Conservation (phyloP, 2,113 vertebrate genomes). For the Bos indicus region DNA sequence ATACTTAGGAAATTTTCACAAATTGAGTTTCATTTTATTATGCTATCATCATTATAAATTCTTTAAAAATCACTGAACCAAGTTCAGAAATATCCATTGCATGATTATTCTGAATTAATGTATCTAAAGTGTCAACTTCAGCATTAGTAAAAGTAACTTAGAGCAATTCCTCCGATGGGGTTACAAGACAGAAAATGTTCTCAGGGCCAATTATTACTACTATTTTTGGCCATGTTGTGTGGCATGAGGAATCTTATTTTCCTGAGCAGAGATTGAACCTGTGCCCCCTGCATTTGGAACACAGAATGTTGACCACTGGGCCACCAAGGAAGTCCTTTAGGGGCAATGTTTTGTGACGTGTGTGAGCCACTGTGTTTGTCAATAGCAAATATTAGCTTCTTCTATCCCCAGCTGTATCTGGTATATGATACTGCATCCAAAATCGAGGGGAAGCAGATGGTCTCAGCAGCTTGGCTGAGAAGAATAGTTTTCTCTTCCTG, state of each 20-base stretch:
- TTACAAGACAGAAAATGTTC: not conserved
- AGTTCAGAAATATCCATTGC: not conserved
- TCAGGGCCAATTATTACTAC: not conserved
- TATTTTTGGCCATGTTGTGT: not conserved
- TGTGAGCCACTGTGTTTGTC: not conserved
- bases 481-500: constrained; percentile 27
- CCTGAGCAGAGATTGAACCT: not conserved
- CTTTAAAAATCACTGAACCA: not conserved
- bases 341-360: too few relatives aligned
- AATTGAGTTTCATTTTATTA: not conserved
- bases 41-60: not conserved
- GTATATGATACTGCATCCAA: not conserved
- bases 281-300: not conserved
- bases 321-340: not conserved
- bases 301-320: not conserved
- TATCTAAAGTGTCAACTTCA: not conserved
- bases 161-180: not conserved
- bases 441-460: constrained; percentile 44
- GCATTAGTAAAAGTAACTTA: not conserved
- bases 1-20: not conserved
- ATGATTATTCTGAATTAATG: not conserved
- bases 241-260: not conserved
- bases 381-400: not conserved
- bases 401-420: not conserved
- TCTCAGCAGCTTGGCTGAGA: not conserved